Percentiles rank a stretch among this genome's conserved stretches.
These are phyloP conservation scores for Erythrocercus mccallii DNA, from an alignment of 2,113 vertebrate genomes.

Conservation along the genomic window DNA sequence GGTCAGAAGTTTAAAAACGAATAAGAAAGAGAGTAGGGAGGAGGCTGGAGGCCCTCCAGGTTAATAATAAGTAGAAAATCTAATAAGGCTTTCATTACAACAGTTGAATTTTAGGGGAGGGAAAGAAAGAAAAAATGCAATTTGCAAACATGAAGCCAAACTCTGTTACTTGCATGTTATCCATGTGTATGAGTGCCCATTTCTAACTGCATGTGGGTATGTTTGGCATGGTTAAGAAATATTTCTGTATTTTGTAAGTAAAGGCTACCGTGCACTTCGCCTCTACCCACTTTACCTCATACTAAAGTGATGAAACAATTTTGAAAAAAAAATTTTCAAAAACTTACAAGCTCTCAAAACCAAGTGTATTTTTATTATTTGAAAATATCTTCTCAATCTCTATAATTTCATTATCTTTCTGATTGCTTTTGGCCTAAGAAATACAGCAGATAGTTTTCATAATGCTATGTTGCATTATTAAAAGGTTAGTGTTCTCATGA, in stretches of 20 bases:
- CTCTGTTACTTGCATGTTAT: conserved; percentile 39
- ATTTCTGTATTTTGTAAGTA: background rate
- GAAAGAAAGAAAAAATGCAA: conserved; percentile 84
- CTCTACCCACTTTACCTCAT: background rate
- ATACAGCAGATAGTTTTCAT: background rate
- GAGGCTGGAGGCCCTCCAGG: conserved; percentile 64
- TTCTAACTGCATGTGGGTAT: background rate
- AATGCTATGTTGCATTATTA: background rate
- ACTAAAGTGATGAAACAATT: background rate
- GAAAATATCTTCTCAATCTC: background rate
- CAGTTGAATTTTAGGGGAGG: conserved; percentile 73
- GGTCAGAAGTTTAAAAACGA: conserved; percentile 83
- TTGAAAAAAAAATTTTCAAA: background rate
- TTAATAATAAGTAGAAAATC: conserved; percentile 78
- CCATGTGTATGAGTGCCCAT: background rate
- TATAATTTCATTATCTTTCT: background rate
- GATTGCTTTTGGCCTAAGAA: background rate
- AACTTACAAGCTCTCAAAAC: background rate
- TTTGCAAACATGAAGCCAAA: conserved; percentile 90
- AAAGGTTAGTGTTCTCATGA: background rate
- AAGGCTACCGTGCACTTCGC: background rate
- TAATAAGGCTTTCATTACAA: conserved; percentile 72
- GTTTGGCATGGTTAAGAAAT: background rate
- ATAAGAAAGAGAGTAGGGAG: conserved; percentile 74
- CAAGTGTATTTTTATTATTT: background rate